These are phyloP conservation scores for Zygothrica quintamaculata DNA, from an alignment of 2,888 invertebrate species.

Conservation along the genomic window DNA sequence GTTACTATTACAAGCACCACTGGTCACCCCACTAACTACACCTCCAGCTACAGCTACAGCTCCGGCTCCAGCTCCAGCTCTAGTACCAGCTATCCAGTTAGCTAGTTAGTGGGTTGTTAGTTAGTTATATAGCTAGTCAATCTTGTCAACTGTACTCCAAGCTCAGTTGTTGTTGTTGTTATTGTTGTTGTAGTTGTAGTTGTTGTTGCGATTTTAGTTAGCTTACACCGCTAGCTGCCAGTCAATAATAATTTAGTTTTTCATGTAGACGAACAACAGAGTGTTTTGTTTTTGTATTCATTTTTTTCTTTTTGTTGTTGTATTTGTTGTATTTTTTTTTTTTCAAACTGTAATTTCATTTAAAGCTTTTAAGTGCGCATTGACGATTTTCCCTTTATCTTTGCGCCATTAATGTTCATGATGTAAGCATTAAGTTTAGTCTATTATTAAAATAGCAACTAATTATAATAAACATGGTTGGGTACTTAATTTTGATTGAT, in stretches of 20 bases:
- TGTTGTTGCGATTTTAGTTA: conserved; percentile 6
- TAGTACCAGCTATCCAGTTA: conserved; percentile 27
- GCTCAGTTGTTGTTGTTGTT: conserved; percentile 36
- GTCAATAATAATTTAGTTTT: conserved; percentile 34
- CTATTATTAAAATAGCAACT: conserved; percentile 16
- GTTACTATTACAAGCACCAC: conserved; percentile 31
- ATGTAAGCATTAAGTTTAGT: conserved; percentile 60
- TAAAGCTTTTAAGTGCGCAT: conserved; percentile 28
- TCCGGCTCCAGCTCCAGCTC: not conserved
- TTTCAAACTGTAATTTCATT: conserved; percentile 60
- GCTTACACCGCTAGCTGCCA: conserved; percentile 9
- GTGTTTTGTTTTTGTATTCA: no score
- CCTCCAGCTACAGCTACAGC: not conserved
- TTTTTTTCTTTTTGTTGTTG: no score
- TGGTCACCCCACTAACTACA: conserved; percentile 26
- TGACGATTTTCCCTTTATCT: conserved; percentile 48
- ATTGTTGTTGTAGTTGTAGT: conserved; percentile 1
- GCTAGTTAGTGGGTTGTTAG: conserved; percentile 51
- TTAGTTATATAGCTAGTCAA: conserved; percentile 72
- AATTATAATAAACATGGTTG: no score
- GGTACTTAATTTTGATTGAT: no score
- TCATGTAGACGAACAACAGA: conserved; percentile 12
- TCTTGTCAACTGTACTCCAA: conserved; percentile 81
- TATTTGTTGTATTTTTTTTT: no score
- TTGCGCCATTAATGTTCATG: conserved; percentile 42